A percentile compares a stretch with the other conserved stretches of the same genome.
phyloP scores from a whole-genome alignment of 2,888 invertebrate species.

The Parasteatoda lunata region DNA sequence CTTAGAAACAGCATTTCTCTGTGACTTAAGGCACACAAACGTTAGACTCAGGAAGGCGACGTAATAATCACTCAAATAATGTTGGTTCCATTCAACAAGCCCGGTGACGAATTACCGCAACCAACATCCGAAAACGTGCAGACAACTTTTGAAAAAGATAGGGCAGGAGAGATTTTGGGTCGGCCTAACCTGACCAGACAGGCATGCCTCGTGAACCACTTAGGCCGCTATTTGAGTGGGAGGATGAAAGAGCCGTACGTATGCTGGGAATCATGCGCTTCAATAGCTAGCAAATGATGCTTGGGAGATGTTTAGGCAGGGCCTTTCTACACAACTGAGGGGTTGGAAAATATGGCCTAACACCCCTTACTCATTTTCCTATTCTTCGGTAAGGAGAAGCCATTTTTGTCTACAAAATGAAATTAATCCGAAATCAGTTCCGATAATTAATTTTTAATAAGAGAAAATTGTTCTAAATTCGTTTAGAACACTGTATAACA shows the following conservation, averaged over 20 bases:
- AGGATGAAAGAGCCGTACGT: constrained; percentile 28
- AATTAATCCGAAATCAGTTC: not conserved
- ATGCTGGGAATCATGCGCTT: constrained; percentile 62
- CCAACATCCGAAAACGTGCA: not conserved
- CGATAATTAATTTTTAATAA: not conserved
- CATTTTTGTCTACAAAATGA: constrained; percentile 17
- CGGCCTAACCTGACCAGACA: constrained; percentile 63
- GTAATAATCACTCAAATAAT: not conserved
- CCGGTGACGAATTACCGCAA: not conserved
- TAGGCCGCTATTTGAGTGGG: constrained; percentile 64
- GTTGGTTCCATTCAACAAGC: constrained; percentile 63
- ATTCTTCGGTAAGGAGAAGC: not conserved
- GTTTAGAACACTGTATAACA: not conserved
- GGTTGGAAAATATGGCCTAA: not conserved
- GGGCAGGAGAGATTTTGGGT: constrained; percentile 32
- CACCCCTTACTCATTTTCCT: not conserved
- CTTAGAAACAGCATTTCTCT: too few relatives aligned
- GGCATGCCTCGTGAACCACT: constrained; percentile 62
- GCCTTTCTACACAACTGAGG: constrained; percentile 7
- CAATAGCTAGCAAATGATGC: constrained; percentile 67
- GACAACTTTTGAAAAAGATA: constrained; percentile 5
- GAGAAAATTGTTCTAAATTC: not conserved
- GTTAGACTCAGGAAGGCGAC: not conserved
- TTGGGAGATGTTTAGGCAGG: constrained; percentile 26
- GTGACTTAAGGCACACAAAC: too few relatives aligned